Evolutionary conservation across 2,888 invertebrate genomes (phyloP).

Genomic region (Timema cristinae): DNA sequence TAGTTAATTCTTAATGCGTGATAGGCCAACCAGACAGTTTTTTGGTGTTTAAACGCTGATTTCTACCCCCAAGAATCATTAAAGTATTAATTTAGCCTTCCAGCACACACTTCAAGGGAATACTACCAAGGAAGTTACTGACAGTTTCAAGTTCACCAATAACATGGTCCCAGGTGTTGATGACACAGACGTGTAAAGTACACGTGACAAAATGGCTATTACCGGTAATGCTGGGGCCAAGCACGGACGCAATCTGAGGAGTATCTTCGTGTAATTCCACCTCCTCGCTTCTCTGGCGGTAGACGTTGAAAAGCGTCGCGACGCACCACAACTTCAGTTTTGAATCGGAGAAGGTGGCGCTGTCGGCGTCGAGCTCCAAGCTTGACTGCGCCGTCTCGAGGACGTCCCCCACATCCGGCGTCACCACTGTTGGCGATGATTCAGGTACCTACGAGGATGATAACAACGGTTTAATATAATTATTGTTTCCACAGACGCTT

Average conservation of each 20-base stretch:
- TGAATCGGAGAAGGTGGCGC: constrained; percentile 33
- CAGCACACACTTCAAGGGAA: too few relatives aligned
- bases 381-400: constrained; percentile 24
- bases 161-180: too few relatives aligned
- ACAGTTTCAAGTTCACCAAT: too few relatives aligned
- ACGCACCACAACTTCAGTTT: constrained; percentile 53
- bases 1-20: too few relatives aligned
- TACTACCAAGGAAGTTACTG: too few relatives aligned
- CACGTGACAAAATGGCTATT: background rate
- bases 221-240: constrained; percentile 43
- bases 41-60: too few relatives aligned
- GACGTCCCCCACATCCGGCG: constrained; percentile 19
- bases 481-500: too few relatives aligned
- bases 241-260: constrained; percentile 58
- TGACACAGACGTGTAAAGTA: too few relatives aligned
- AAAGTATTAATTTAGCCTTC: too few relatives aligned
- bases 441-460: background rate
- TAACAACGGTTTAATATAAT: too few relatives aligned
- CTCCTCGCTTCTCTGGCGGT: constrained; percentile 56
- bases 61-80: too few relatives aligned
- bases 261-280: constrained; percentile 57
- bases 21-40: too few relatives aligned
- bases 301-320: constrained; percentile 58
- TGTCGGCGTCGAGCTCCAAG: constrained; percentile 46
- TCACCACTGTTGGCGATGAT: constrained; percentile 1